These are phyloP conservation scores for Podarcis siculus DNA, from an alignment of 2,797 vertebrate genomes.

Conservation along the genomic window DNA sequence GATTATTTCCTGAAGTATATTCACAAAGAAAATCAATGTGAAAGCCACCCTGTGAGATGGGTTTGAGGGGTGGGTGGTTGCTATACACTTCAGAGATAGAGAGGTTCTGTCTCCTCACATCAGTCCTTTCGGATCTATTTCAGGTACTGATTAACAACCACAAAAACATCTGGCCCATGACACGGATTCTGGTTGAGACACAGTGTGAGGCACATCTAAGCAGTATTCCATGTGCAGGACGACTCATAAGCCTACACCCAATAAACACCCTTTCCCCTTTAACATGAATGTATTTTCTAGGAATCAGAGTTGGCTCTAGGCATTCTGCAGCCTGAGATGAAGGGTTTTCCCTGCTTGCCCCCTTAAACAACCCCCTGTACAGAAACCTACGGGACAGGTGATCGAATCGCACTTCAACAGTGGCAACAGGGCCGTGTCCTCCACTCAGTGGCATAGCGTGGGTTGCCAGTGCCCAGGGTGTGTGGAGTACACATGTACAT, in stretches of 20 bases:
- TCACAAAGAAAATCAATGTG: conserved; percentile 44
- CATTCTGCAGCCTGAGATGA: no score
- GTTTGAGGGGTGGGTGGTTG: background rate
- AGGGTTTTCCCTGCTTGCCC: no score
- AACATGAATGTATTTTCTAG: no score
- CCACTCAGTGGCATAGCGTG: background rate
- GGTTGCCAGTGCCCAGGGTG: no score
- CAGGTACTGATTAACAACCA: conserved; percentile 23
- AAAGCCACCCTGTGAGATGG: background rate
- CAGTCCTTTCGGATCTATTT: background rate
- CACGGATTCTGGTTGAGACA: background rate
- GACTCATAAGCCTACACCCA: background rate
- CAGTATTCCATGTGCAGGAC: background rate
- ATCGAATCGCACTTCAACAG: no score
- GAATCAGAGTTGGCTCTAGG: no score
- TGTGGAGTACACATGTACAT: no score
- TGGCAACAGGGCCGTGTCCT: no score
- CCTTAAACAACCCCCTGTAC: no score
- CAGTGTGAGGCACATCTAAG: background rate
- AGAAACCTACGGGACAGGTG: no score
- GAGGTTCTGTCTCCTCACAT: background rate
- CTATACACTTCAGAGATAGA: conserved; percentile 1
- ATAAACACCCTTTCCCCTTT: no score
- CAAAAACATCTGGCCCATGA: background rate
- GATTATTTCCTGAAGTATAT: conserved; percentile 40